Evolutionary conservation across 53 echinoderm and acorn worm species (phyloP), one percentile per base, ranked within the genome.

Genomic region (Apostichopus leukothele): DNA sequence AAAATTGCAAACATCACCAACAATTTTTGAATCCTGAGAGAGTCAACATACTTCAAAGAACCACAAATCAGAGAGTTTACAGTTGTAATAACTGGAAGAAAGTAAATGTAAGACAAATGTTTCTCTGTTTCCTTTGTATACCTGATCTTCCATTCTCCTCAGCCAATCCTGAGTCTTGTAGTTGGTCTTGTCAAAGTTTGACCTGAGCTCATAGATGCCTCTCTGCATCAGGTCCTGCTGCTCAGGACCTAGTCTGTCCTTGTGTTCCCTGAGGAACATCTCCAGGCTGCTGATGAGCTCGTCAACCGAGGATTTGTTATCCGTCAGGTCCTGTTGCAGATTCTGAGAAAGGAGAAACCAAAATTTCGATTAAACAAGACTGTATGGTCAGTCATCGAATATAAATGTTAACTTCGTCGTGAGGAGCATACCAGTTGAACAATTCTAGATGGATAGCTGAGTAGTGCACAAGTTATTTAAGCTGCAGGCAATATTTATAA

Each of bases 141-240:
- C 97, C 97, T 97, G 94, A 88, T 97, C 97, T 85, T 94, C 89
- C 99, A 99, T 94, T 54, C 93, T 92, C 75, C 95, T 90, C 50
- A 92, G 87, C 93, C 94, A 93, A 76, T 99, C 99, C 9, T 92
- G 88, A 52, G 91, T 88, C 89, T 93, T 99, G 78, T 94, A 92
- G 88, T 91, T 94, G 87, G 94, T 90, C 74, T 96, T 90, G 87
- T 99, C 99, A 83, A 92, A 91, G 90, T 95, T 93, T 1, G 94
- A 93, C 77, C 93, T 90, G 6, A 99, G 89, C 61, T 99, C 99
- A 86, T 96, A 95, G 74, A 93, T 73, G 5, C 94, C 91, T 22
- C 94, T 87, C 91, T 99, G 99, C 26, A 99, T 88, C n/a, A 91
- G 89, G 21, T 95, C 99, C 78, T 99, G 99, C 86, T 99, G 99